phyloP scores from a whole-genome alignment of 2,888 invertebrate species.

The Chrysotoxum bicinctum region DNA sequence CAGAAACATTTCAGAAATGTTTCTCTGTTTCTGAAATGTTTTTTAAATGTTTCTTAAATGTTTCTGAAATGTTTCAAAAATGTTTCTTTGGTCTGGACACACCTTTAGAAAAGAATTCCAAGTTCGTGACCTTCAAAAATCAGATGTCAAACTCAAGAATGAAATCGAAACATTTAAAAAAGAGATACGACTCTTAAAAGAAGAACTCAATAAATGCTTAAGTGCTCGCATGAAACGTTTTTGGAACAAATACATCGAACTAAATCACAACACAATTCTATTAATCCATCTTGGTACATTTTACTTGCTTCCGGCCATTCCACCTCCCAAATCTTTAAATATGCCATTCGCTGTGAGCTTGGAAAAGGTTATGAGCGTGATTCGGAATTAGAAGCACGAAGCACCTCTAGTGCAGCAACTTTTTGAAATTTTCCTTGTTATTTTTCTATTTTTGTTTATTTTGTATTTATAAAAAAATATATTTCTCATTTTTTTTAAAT shows the following conservation, averaged over 20 bases:
- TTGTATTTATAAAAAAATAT: not conserved
- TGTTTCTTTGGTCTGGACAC: too few species aligned
- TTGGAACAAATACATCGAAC: constrained; percentile 74
- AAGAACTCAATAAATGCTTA: constrained; percentile 76
- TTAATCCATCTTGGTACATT: constrained; percentile 77
- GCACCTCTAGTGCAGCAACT: not conserved
- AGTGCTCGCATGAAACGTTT: constrained; percentile 76
- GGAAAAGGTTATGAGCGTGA: constrained; percentile 37
- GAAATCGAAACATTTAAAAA: constrained; percentile 73
- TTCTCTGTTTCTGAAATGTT: too few species aligned
- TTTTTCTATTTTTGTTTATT: not conserved
- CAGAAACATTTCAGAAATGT: too few species aligned
- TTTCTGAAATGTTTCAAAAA: too few species aligned
- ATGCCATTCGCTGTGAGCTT: constrained; percentile 32
- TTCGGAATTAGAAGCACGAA: not conserved
- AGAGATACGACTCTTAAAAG: constrained; percentile 69
- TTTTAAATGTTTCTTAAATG: too few species aligned
- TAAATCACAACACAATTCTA: constrained; percentile 75
- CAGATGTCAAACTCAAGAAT: constrained; percentile 63
- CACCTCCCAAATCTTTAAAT: constrained; percentile 73
- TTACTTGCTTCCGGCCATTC: constrained; percentile 77
- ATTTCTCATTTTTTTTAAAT: not conserved
- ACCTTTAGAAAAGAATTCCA: constrained; percentile 74
- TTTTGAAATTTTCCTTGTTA: not conserved
- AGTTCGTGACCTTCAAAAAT: constrained; percentile 48